Evolutionary conservation across 2,888 invertebrate genomes (phyloP).

Genomic region (Cryptophagus acutangulus): DNA sequence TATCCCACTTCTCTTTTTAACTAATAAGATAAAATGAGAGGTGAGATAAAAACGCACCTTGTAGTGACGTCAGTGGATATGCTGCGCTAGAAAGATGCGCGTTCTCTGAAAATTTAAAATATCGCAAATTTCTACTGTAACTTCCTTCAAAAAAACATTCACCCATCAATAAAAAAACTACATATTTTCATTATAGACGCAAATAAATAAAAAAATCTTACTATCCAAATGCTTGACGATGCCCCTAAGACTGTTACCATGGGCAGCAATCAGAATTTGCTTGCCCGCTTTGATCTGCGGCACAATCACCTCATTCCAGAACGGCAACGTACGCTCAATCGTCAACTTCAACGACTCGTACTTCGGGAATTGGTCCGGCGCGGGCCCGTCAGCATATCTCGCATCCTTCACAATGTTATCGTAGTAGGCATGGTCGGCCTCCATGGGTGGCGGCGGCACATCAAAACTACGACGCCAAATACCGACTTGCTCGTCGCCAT

Average conservation of each 20-base stretch:
- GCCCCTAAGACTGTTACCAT: slow-evolving; percentile 83
- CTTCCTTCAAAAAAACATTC: too few species aligned
- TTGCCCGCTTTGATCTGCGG: slow-evolving; percentile 81
- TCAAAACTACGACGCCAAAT: slow-evolving; percentile 88
- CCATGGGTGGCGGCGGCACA: slow-evolving; percentile 80
- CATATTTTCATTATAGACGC: too few species aligned
- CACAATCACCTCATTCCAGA: slow-evolving; percentile 84
- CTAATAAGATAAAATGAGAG: too few species aligned
- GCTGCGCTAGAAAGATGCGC: too few species aligned
- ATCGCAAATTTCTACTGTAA: too few species aligned
- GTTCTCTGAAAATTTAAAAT: too few species aligned
- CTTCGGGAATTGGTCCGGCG: slow-evolving; percentile 73
- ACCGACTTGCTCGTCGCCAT: slow-evolving; percentile 67
- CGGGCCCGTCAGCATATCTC: slow-evolving; percentile 64
- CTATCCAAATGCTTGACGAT: slow-evolving; percentile 71
- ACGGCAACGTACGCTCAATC: slow-evolving; percentile 79
- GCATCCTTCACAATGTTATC: slow-evolving; percentile 73
- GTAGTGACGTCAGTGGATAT: too few species aligned
- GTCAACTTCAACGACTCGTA: slow-evolving; percentile 81
- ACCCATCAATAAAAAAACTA: too few species aligned
- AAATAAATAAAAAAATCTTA: slow-evolving; percentile 22
- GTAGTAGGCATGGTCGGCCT: slow-evolving; percentile 71
- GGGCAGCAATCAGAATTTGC: slow-evolving; percentile 77
- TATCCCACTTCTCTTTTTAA: too few species aligned
- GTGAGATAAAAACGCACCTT: too few species aligned